These are phyloP conservation scores for Paelopatides confundens DNA, from an alignment of 53 echinoderm and acorn worm genomes.

Conservation along the genomic window DNA sequence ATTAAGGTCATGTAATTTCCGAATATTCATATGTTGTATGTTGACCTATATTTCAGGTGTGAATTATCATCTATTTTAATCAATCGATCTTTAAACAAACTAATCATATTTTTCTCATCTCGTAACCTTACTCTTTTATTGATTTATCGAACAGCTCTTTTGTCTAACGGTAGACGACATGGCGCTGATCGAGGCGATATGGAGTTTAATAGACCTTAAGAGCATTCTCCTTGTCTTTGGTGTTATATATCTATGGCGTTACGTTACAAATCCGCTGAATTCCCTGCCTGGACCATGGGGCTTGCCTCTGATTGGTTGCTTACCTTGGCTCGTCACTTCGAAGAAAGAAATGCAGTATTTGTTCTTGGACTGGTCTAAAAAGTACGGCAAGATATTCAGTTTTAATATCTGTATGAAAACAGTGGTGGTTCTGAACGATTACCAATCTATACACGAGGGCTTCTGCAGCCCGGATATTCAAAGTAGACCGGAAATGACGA, in stretches of 20 bases:
- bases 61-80: background rate
- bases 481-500: constrained; percentile 66
- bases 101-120: background rate
- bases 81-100: background rate
- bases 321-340: constrained; percentile 64
- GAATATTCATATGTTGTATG: background rate
- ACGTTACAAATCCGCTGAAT: constrained; percentile 5
- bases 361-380: constrained; percentile 56
- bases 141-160: background rate
- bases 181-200: constrained; percentile 10
- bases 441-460: constrained; percentile 67
- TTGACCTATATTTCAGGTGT: background rate
- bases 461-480: constrained; percentile 70
- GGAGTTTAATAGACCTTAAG: background rate
- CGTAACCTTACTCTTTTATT: background rate
- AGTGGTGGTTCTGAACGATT: constrained; percentile 73
- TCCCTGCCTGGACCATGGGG: constrained; percentile 82
- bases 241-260: constrained; percentile 12
- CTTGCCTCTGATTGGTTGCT: constrained; percentile 75
- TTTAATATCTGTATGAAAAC: constrained; percentile 59
- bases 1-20: background rate
- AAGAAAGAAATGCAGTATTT: constrained; percentile 52
- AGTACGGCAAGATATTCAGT: constrained; percentile 74
- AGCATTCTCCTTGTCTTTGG: background rate
- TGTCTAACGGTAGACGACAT: background rate